Base-by-base conservation (phyloP, 2,888 invertebrate genomes). In the Platycheirus albimanus region DNA sequence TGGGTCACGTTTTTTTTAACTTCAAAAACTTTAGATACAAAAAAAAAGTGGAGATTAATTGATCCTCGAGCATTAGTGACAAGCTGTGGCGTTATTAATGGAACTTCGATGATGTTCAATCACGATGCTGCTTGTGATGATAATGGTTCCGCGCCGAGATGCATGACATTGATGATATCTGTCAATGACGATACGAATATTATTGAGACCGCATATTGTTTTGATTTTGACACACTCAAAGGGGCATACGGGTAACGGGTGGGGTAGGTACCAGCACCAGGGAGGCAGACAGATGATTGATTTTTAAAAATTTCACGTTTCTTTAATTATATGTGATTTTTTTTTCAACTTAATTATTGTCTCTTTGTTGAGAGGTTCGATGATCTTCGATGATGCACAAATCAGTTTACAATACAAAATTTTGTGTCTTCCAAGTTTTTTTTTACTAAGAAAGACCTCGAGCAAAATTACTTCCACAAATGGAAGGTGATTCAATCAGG, bases 101-200 rank as follows among this genome's bases (percentile, higher is more conserved):
- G 72, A 72, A 43, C 61, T 63, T 61, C 63, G 54, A 56, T 78
- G 83, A 83, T 72, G 70, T 64, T 64, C 64, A 63, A 80, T 80
- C 70, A 75, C 63, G 75, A 66, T 36, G 66, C 38, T 36, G 66
- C 38, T 56, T 70, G 38, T 36, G 74, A 74, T 75, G 63, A 45
- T 45, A 70, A 69, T 83, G 84, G 47, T 66, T 61, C 52, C 30
- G 69, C 67, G n/a, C n/a, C n/a, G 71, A 63, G 71, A 79, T 76
- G 63, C 69, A 75, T 75, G 78, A 78, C 84, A 84, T 78, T 79
- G 78, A 75, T 84, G 75, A 70, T 84, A 75, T 80, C 85, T 79
- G 80, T 80, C 83, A 83, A 83, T 83, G 67, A 61, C 45, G 63
- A 67, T 63, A 49, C 63, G 78, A 64, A 30, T 43, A 58, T 28